Evolutionary conservation across 2,797 vertebrate genomes (phyloP), one percentile per base, ranked within the genome.

Genomic region (Sebastolobus altivelis): DNA sequence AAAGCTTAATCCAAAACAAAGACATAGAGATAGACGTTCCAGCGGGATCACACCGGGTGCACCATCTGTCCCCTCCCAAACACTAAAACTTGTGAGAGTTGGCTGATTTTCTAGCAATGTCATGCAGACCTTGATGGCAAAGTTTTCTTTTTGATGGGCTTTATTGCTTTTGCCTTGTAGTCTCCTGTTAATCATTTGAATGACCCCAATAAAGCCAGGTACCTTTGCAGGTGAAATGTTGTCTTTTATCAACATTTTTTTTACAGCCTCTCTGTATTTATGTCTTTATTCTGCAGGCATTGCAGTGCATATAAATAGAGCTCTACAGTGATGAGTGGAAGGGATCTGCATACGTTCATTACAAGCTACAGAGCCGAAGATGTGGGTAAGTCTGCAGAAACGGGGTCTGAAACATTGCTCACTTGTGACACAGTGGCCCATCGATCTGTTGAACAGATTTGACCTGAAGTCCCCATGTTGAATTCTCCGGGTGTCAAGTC

Each of bases 321-420:
- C 66, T 88, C 56, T 49, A 70, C 67, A 92, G 87, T 77, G 75
- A 96, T 96, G 95, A 94, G 80, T 92, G 92, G 90, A 85, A 93
- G 33, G 81, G 87, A 94, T 65, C 70, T 66, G 49, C 89, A 77
- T 52, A 68, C 65, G 0, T 92, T 96, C 74, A 65, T 88, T 83
- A 93, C 93, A 72, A 85, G 69, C 79, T 86, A 72, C 70, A 94
- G 91, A 89, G 89, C 73, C 40, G 87, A 90, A 82, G 92, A 90
- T 83, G 77, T 74, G 87, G 97, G 97, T 98, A 95, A 84, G 92
- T 82, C 67, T 29, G 40, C 60, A 80, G 56, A 73, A 78, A 80
- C n/a, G 59, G 7, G 6, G 56, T 63, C 52, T 83, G 60, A 80
- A 66, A 66, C 60, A 52, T 49, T 35, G 22, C 75, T 79, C 46